Evolutionary conservation across 2,113 vertebrate species (phyloP), one percentile per base, ranked within the genome.

Genomic region (Oryzias javanicus): DNA sequence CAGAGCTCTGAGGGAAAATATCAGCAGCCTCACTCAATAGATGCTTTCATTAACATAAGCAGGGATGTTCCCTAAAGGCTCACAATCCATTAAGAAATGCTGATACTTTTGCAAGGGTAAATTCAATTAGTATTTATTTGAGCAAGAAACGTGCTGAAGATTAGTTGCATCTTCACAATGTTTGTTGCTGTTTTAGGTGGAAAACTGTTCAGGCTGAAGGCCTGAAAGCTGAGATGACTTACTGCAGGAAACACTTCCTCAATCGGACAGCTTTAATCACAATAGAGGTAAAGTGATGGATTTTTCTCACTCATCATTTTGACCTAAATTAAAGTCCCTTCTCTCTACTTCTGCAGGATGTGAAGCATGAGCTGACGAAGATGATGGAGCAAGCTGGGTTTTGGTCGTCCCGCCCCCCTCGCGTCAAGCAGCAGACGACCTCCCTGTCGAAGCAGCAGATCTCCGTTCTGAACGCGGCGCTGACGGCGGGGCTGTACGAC

Each of bases 401-500:
- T 87, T 84, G 79, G 58, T 87, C 80, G 0, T 55, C 73, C 14
- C 60, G 82, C 49, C 74, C 84, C n/a, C 57, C 59, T 42, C 41
- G 29, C 24, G 44, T 57, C 4, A 83, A 80, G 44, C 14, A 16
- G 1, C 74, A 62, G 45, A 1, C 10, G 1, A 40, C 82, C 3
- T 18, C 53, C 5, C 86, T 90, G 6, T 92, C 94, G 52, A 84
- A 84, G 65, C 91, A 91, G 44, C 94, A 96, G 70, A 86, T 92
- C 22, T 91, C 93, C 6, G 90, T 96, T 49, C 88, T 99, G 72
- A 96, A 95, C 67, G 93, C 96, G 0, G 95, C 94, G 17, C 80
- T 99, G 80, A 89, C 94, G 0, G 97, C 97, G 0, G 97, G 97
- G 4, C 91, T 99, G 0, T 98, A 98, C 63, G 97, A 99, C 87